Conservation (phyloP, 30 jellyfish, hydroid and myxozoan genomes). For the Pelagia noctiluca region DNA sequence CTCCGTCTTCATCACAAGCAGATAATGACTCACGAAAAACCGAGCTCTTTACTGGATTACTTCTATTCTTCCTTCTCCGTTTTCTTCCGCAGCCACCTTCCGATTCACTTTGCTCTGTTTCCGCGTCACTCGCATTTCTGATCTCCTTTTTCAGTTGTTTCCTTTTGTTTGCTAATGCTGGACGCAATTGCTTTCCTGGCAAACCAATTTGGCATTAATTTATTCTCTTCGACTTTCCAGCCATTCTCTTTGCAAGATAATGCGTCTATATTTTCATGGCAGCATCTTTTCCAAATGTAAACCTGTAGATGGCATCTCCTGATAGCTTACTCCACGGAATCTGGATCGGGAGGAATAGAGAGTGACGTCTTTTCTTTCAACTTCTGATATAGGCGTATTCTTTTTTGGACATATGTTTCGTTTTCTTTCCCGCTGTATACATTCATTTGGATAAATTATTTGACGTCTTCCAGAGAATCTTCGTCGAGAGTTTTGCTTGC, state of each 20-base stretch:
- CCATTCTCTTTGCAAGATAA: neutral
- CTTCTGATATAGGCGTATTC: neutral
- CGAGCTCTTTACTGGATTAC: constrained; percentile 1
- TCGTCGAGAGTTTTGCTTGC: constrained; percentile 1
- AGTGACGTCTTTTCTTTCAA: neutral
- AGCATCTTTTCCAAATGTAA: neutral
- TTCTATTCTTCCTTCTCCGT: neutral
- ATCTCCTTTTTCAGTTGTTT: neutral
- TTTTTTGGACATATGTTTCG: neutral
- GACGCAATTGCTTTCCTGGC: constrained; percentile 1
- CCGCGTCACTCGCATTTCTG: neutral
- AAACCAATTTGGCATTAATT: neutral
- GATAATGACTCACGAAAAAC: no score
- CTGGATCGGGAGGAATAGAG: constrained; percentile 9
- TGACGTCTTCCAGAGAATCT: neutral
- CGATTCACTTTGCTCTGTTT: neutral
- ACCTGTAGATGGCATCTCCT: constrained; percentile 4
- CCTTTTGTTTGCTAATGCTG: neutral
- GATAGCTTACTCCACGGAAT: constrained; percentile 1
- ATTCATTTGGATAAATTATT: neutral
- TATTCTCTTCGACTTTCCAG: neutral
- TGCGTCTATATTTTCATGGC: neutral
- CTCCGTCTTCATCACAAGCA: no score
- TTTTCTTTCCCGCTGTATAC: constrained; percentile 2
- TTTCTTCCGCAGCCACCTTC: neutral